A percentile compares a stretch with the other conserved stretches of the same genome.
phyloP scores from a whole-genome alignment of 2,888 invertebrate species.

The Aelia acuminata region DNA sequence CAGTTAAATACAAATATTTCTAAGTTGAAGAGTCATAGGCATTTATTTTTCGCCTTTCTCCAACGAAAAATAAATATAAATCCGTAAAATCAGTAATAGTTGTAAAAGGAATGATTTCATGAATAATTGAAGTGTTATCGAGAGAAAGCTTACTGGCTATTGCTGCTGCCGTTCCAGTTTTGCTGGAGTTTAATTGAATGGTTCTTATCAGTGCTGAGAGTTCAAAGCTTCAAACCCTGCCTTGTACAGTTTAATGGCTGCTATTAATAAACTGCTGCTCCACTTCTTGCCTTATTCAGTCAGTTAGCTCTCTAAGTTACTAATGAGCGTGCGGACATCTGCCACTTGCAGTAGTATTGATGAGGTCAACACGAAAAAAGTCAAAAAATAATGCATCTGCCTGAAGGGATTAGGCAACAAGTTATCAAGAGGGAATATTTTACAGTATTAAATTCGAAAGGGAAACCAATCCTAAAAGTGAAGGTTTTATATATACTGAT shows the following conservation, averaged over 20 bases:
- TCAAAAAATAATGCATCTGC: background rate
- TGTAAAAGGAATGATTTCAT: background rate
- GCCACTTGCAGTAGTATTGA: background rate
- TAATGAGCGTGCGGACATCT: constrained; percentile 22
- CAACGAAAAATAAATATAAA: no score
- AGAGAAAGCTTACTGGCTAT: background rate
- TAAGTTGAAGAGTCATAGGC: no score
- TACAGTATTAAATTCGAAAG: background rate
- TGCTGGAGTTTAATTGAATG: background rate
- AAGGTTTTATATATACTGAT: background rate
- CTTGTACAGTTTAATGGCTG: constrained; percentile 44
- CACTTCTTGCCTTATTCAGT: constrained; percentile 49
- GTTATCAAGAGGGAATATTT: background rate
- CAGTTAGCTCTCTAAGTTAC: constrained; percentile 20
- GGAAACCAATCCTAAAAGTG: background rate
- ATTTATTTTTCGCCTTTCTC: no score
- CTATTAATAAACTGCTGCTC: constrained; percentile 54
- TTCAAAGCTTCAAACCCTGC: constrained; percentile 44
- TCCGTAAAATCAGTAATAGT: no score
- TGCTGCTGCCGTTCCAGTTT: background rate
- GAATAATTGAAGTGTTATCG: background rate
- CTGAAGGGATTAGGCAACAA: background rate
- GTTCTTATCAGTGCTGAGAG: constrained; percentile 33
- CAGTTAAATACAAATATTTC: no score
- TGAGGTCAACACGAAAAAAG: background rate